These are phyloP conservation scores for Tapera naevia DNA, from an alignment of 2,797 vertebrate species.

Conservation along the genomic window DNA sequence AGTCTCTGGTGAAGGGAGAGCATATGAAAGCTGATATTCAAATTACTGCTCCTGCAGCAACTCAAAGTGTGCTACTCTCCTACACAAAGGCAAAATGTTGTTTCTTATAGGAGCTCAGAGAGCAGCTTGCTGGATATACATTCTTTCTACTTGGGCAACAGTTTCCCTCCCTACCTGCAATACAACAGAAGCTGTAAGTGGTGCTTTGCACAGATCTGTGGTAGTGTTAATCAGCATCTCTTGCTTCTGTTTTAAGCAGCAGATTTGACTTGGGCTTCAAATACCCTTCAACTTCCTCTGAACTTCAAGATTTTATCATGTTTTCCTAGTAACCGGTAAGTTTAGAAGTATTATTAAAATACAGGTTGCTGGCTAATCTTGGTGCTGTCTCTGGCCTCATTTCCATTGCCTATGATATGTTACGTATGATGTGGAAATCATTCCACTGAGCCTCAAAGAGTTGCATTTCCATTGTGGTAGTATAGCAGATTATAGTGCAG, in stretches of 20 bases:
- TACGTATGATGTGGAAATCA: not conserved
- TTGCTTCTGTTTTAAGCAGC: not conserved
- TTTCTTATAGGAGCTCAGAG: not conserved
- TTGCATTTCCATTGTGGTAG: too few species aligned
- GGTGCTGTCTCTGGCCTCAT: not conserved
- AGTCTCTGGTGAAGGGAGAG: not conserved
- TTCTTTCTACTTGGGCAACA: not conserved
- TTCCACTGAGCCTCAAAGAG: not conserved
- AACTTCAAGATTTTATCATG: not conserved
- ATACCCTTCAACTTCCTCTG: not conserved
- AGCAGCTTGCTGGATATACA: not conserved
- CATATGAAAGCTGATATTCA: not conserved
- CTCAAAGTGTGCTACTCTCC: not conserved
- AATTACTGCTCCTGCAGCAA: not conserved
- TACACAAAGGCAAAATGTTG: not conserved
- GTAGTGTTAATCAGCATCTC: too few species aligned
- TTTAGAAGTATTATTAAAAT: not conserved
- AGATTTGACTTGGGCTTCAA: accelerated
- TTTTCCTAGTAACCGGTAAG: not conserved
- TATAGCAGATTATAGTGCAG: not conserved
- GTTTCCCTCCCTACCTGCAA: not conserved
- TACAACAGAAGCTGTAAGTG: not conserved
- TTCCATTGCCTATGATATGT: not conserved
- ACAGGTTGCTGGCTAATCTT: not conserved
- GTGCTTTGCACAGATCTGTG: not conserved